Evolutionary conservation across 2,888 invertebrate species (phyloP).

Genomic region (Heliconius charithonia): DNA sequence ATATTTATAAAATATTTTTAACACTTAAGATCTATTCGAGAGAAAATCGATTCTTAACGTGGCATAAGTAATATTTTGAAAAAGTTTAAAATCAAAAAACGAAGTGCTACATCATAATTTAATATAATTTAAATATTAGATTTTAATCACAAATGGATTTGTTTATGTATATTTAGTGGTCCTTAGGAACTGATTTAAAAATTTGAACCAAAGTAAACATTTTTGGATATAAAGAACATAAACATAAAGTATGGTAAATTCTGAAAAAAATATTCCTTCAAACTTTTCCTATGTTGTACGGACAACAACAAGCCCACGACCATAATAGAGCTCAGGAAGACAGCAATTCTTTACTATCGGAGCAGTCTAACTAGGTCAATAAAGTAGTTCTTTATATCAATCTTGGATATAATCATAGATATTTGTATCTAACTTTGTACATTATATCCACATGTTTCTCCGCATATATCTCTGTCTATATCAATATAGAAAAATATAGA

Average conservation of each 20-base stretch:
- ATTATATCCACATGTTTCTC: neutral
- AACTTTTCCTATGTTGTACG: neutral
- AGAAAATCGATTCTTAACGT: too few relatives aligned
- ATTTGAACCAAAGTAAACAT: too few relatives aligned
- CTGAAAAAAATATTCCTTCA: neutral
- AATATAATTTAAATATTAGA: too few relatives aligned
- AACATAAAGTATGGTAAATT: neutral
- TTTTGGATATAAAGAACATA: too few relatives aligned
- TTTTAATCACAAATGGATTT: too few relatives aligned
- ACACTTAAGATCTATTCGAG: too few relatives aligned
- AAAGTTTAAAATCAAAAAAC: too few relatives aligned
- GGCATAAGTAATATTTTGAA: too few relatives aligned
- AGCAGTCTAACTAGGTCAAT: constrained; percentile 23
- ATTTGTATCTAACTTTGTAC: neutral
- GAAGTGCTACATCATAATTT: too few relatives aligned
- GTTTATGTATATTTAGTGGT: too few relatives aligned
- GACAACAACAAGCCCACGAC: constrained; percentile 5
- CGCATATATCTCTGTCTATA: neutral
- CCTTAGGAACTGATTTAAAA: too few relatives aligned
- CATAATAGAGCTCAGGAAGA: constrained; percentile 23
- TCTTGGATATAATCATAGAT: neutral
- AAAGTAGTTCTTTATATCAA: constrained; percentile 25
- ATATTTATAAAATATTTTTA: too few relatives aligned
- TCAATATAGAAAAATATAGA: neutral
- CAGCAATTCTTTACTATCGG: constrained; percentile 22